These are phyloP conservation scores for Actinernus sp. DNA, from an alignment of 92 coral and sea anemone species.

Conservation along the genomic window DNA sequence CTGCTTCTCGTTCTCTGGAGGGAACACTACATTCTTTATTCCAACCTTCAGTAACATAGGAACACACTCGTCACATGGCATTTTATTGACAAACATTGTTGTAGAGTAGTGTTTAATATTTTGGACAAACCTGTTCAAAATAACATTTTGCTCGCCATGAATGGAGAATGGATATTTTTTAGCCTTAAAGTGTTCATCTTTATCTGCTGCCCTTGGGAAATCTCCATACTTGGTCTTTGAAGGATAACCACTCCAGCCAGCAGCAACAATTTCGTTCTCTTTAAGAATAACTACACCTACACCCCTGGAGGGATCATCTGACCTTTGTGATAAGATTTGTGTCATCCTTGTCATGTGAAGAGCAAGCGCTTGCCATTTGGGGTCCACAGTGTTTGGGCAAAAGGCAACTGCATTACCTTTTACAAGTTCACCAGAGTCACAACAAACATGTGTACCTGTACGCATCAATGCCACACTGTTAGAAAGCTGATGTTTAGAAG, in stretches of 20 bases:
- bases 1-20: conserved; percentile 36
- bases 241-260: conserved; percentile 89
- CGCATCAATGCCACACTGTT: conserved; percentile 1
- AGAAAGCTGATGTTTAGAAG: conserved; percentile 6
- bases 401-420: not conserved
- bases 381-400: conserved; percentile 26
- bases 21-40: conserved; percentile 70
- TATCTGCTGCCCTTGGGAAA: conserved; percentile 76
- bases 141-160: conserved; percentile 90
- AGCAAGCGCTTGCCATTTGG: conserved; percentile 76
- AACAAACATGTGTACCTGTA: too few relatives aligned
- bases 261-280: conserved; percentile 71
- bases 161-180: conserved; percentile 79
- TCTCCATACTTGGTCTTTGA: conserved; percentile 78
- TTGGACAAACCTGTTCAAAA: conserved; percentile 61
- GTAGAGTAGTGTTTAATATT: conserved; percentile 59
- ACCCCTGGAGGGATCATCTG: conserved; percentile 88
- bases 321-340: conserved; percentile 64
- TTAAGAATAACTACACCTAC: conserved; percentile 82
- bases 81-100: conserved; percentile 85
- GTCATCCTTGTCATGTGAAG: conserved; percentile 78
- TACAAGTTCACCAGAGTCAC: too few relatives aligned
- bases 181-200: conserved; percentile 41
- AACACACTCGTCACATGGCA: conserved; percentile 88
- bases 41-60: conserved; percentile 78